Evolutionary conservation across 2,888 invertebrate species (phyloP).

Genomic region (Mythimna albipuncta): DNA sequence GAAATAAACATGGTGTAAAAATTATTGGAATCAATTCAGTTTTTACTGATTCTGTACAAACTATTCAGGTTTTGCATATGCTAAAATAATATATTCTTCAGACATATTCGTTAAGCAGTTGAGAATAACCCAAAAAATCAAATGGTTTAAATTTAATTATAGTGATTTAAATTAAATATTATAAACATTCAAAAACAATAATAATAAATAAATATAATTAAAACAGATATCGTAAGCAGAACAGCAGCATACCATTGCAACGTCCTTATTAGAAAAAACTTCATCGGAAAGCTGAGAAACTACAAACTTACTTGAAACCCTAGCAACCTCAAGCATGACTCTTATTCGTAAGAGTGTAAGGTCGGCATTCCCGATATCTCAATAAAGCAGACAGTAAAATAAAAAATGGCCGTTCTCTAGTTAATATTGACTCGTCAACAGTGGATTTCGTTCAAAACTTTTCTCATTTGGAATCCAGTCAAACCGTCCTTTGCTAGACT

Average conservation of each 20-base stretch:
- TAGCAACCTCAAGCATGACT: slow-evolving; percentile 3
- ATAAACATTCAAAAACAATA: slow-evolving; percentile 2
- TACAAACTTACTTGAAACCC: slow-evolving; percentile 48
- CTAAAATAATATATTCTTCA: too few relatives aligned
- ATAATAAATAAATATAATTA: slow-evolving; percentile 30
- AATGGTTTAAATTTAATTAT: too few relatives aligned
- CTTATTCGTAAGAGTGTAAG: slow-evolving; percentile 12
- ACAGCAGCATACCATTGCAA: slow-evolving; percentile 70
- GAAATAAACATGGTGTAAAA: too few relatives aligned
- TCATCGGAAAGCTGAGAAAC: slow-evolving; percentile 78
- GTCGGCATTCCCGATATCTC: slow-evolving; percentile 10
- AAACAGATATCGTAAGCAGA: slow-evolving; percentile 40
- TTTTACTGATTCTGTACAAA: too few relatives aligned
- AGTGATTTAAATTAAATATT: neutral
- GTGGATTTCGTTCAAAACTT: slow-evolving; percentile 86
- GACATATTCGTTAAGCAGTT: too few relatives aligned
- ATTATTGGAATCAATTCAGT: too few relatives aligned
- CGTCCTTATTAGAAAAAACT: slow-evolving; percentile 87
- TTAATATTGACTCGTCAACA: slow-evolving; percentile 89
- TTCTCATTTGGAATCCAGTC: slow-evolving; percentile 88
- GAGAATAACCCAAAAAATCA: too few relatives aligned
- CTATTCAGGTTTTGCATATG: too few relatives aligned
- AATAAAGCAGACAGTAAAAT: slow-evolving; percentile 44
- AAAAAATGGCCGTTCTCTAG: slow-evolving; percentile 79
- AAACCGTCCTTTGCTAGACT: slow-evolving; percentile 68